Base-by-base conservation (phyloP, 2,113 vertebrate species). In the Albula goreensis region DNA sequence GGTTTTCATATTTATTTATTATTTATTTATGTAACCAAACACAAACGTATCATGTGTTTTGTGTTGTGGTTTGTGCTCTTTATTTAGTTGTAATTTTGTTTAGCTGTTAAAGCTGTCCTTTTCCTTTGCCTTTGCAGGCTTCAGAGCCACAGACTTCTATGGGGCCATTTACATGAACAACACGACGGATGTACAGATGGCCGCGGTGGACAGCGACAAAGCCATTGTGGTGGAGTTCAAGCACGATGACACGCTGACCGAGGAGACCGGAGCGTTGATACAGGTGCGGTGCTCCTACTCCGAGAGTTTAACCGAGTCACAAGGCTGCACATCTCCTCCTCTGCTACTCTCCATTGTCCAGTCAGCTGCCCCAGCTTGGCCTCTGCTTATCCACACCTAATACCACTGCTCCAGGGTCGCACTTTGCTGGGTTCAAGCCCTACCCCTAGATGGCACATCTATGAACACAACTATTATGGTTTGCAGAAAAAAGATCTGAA, bases 101-200 rank as follows among this genome's bases (percentile, higher is more conserved):
- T 74, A 6, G 3, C 8, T 1, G n/a, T 74, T 74, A 31, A 74
- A 74, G 10, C 0, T 57, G 19, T n/a, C 70, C 80, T n/a, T 50
- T 66, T 15, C 17, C 19, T 5, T 0, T 4, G 41, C 48, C 48
- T 19, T 22, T 88, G 11, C 57, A 99, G 98, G 98, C 57, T 99
- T 99, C 91, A 95, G 98, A 89, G 96, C 98, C 63, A 99, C 98
- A 0, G 98, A 99, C 85, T 99, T 99, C 94, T 97, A 97, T 1
- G 98, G 98, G 9, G 97, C 96, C 2, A 85, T 99, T 78, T 94
- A 96, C 85, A 98, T 99, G 98, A 98, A 96, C 94, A 99, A 98
- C 91, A 99, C 98, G 78, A 99, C 98, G 0, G 98, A 99, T 0
- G 91, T 98, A 0, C 98, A 99, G 89, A 97, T 99, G 97, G 97